phyloP scores from a whole-genome alignment of 2,113 vertebrate genomes.

The Crotalus helleri region DNA sequence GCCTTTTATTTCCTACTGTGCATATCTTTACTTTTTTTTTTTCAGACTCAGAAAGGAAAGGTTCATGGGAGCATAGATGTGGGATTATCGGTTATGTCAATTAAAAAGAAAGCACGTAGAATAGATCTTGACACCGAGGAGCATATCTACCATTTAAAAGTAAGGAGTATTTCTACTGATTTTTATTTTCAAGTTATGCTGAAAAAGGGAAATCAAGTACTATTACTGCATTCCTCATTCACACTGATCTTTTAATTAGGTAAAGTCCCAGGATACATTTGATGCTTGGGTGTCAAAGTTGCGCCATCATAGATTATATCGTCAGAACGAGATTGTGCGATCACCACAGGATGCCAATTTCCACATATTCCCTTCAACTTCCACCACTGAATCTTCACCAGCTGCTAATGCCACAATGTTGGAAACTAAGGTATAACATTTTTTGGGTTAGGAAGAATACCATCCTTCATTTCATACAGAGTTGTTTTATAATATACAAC shows the following conservation, averaged over 20 bases:
- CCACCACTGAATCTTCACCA: constrained; percentile 85
- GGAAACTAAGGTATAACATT: constrained; percentile 82
- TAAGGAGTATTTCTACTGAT: constrained; percentile 51
- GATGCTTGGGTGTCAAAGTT: constrained; percentile 94
- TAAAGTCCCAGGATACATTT: constrained; percentile 97
- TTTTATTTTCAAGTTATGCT: not conserved
- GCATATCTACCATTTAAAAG: constrained; percentile 98
- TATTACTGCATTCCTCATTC: constrained; percentile 13
- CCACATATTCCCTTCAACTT: constrained; percentile 87
- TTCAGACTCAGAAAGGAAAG: constrained; percentile 96
- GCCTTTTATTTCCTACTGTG: not conserved
- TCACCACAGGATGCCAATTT: constrained; percentile 91
- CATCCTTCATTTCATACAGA: not conserved
- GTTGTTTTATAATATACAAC: not conserved
- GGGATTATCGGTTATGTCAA: constrained; percentile 97
- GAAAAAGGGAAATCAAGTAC: not conserved
- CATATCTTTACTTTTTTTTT: constrained; percentile 23
- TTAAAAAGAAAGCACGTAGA: constrained; percentile 94
- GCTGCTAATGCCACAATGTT: constrained; percentile 74
- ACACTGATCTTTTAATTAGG: constrained; percentile 65
- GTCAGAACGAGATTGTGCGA: constrained; percentile 97
- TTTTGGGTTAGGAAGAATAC: constrained; percentile 1
- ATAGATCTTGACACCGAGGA: constrained; percentile 98
- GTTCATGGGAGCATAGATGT: constrained; percentile 98
- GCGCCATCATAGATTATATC: constrained; percentile 91